Conservation (phyloP, 2,113 vertebrate species). For the Thoracochromis brauschi region DNA sequence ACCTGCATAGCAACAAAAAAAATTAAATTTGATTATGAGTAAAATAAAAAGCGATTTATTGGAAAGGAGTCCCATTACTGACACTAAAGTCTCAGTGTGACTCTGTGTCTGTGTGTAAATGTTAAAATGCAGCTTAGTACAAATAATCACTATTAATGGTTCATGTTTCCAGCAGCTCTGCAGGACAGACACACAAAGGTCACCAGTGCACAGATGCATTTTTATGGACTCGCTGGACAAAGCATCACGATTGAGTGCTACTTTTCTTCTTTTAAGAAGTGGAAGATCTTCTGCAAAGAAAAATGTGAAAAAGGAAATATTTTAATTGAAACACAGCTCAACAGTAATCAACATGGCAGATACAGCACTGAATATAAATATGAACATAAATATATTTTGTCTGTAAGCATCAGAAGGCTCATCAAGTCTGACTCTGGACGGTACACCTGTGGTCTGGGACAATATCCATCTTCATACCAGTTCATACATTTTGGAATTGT, state of each 20-base stretch:
- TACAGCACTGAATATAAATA: not conserved
- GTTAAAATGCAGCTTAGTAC: not conserved
- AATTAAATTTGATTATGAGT: not conserved
- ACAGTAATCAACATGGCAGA: not conserved
- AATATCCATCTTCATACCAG: not conserved
- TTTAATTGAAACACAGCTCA: not conserved
- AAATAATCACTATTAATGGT: not conserved
- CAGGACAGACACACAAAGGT: not conserved
- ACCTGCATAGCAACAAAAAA: not conserved
- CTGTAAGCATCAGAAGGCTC: not conserved
- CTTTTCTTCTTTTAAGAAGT: fast-evolving
- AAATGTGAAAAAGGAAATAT: fast-evolving
- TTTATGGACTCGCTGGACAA: not conserved
- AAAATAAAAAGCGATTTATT: not conserved
- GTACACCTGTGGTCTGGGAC: not conserved
- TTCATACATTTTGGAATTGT: not conserved
- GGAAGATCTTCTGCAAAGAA: not conserved
- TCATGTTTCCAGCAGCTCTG: not conserved
- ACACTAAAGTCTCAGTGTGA: not conserved
- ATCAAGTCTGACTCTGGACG: not conserved
- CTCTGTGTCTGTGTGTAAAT: not conserved
- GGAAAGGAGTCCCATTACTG: not conserved
- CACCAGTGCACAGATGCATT: not conserved
- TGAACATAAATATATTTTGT: not conserved
- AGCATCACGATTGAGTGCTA: not conserved